Evolutionary conservation across 2,888 invertebrate species (phyloP).

Genomic region (Drosophila ezoana): DNA sequence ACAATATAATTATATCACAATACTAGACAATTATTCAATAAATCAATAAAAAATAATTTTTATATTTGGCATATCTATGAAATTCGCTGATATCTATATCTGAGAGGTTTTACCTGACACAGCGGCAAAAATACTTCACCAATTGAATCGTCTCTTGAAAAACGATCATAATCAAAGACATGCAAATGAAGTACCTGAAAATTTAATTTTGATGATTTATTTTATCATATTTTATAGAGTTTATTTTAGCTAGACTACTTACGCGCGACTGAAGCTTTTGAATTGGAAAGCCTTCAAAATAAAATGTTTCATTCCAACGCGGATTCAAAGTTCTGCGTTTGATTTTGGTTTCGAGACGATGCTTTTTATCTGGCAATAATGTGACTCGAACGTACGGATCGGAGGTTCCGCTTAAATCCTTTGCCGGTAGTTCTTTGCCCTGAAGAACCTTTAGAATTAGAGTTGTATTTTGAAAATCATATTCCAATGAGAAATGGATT

Average conservation of each 20-base stretch:
- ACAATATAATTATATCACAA: not conserved
- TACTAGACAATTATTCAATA: too few species aligned
- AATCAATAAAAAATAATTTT: too few species aligned
- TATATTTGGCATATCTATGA: not conserved
- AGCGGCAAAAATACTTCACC: slow-evolving; percentile 96
- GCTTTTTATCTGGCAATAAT: slow-evolving; percentile 95
- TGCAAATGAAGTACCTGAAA: slow-evolving; percentile 93
- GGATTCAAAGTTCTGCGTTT: slow-evolving; percentile 95
- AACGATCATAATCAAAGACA: slow-evolving; percentile 97
- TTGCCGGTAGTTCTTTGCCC: slow-evolving; percentile 97
- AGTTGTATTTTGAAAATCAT: slow-evolving; percentile 97
- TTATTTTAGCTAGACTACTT: slow-evolving; percentile 44
- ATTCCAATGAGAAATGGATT: slow-evolving; percentile 96
- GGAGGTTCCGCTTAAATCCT: slow-evolving; percentile 95
- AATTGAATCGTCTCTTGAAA: slow-evolving; percentile 96
- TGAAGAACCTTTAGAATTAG: slow-evolving; percentile 95
- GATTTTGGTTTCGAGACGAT: slow-evolving; percentile 96
- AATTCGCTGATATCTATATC: not conserved
- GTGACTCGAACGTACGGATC: slow-evolving; percentile 97
- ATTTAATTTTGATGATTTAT: not conserved
- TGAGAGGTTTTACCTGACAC: slow-evolving; percentile 90
- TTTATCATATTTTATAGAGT: not conserved
- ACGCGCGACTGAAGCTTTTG: slow-evolving; percentile 96
- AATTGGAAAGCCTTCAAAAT: slow-evolving; percentile 97
- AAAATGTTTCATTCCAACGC: slow-evolving; percentile 97